A percentile compares a stretch with the other conserved stretches of the same genome.
Conservation (phyloP, 2,888 invertebrate species). For the Netelia fuscicornis region DNA sequence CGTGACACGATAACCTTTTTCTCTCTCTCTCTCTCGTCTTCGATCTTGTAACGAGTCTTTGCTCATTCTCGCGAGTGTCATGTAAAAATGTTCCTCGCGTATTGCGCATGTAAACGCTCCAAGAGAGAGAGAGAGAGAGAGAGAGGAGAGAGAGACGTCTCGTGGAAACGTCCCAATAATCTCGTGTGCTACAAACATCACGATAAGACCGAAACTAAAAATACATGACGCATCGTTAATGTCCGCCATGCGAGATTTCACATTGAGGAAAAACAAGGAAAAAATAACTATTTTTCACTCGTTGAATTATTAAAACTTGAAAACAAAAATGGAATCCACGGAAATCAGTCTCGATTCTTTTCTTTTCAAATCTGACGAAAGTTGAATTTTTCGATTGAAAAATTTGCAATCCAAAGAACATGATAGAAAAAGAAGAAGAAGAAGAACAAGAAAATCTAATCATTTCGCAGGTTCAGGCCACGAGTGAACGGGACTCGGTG, state of each 20-base stretch:
- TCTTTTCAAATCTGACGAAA: no score
- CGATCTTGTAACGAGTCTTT: conserved; percentile 24
- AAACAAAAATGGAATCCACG: no score
- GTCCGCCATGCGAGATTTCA: no score
- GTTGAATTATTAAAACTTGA: no score
- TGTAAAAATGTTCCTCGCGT: neutral
- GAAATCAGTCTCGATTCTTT: no score
- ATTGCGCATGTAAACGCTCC: conserved; percentile 6
- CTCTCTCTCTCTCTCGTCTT: conserved; percentile 21
- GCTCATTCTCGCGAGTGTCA: neutral
- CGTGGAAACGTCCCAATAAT: conserved; percentile 58
- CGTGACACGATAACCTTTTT: conserved; percentile 66
- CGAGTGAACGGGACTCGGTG: conserved; percentile 8
- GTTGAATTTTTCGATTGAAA: conserved; percentile 3
- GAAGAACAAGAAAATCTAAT: neutral
- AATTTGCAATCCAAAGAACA: neutral
- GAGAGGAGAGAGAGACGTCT: conserved; percentile 4
- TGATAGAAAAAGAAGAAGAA: neutral
- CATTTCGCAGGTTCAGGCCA: conserved; percentile 7
- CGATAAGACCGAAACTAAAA: conserved; percentile 45
- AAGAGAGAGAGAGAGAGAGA: no score
- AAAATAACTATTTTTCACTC: no score
- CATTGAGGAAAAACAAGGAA: no score
- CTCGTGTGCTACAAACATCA: conserved; percentile 54
- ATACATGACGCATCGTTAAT: neutral